Conservation (phyloP, 1,140 invertebrate genomes). For the Zelostemma sp. region DNA sequence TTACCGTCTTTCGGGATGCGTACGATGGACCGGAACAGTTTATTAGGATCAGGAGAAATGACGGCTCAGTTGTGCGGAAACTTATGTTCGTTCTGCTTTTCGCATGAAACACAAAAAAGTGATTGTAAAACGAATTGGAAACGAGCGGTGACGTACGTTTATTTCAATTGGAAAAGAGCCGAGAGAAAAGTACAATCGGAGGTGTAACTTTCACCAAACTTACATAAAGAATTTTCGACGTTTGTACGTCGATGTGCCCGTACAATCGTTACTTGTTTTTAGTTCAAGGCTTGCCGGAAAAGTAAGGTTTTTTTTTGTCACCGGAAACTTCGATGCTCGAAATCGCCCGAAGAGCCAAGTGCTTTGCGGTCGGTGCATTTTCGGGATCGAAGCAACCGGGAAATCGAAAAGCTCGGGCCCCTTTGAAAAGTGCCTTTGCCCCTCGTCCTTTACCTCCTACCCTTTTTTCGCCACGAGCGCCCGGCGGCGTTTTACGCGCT, state of each 20-base stretch:
- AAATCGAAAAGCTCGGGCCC: conserved; percentile 10
- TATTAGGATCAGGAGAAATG: conserved; percentile 46
- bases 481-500: conserved; percentile 41
- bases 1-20: conserved; percentile 50
- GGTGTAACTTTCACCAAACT: conserved; percentile 28
- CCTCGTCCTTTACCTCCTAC: conserved; percentile 31
- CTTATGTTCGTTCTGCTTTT: conserved; percentile 39
- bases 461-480: conserved; percentile 40
- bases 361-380: conserved; percentile 1
- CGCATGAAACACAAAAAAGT: conserved; percentile 19
- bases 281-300: too few relatives aligned
- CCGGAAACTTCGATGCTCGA: too few relatives aligned
- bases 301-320: too few relatives aligned
- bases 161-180: conserved; percentile 44
- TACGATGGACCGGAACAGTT: conserved; percentile 52
- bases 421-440: not conserved
- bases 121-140: conserved; percentile 36
- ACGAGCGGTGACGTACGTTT: conserved; percentile 36
- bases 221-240: conserved; percentile 21
- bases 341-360: too few relatives aligned
- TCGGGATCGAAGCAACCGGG: not conserved
- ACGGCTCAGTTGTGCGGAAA: conserved; percentile 44
- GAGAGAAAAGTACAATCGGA: conserved; percentile 22
- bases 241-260: too few relatives aligned
- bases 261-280: too few relatives aligned